Evolutionary conservation across 2,113 vertebrate genomes (phyloP).

Genomic region (Vulpes lagopus): DNA sequence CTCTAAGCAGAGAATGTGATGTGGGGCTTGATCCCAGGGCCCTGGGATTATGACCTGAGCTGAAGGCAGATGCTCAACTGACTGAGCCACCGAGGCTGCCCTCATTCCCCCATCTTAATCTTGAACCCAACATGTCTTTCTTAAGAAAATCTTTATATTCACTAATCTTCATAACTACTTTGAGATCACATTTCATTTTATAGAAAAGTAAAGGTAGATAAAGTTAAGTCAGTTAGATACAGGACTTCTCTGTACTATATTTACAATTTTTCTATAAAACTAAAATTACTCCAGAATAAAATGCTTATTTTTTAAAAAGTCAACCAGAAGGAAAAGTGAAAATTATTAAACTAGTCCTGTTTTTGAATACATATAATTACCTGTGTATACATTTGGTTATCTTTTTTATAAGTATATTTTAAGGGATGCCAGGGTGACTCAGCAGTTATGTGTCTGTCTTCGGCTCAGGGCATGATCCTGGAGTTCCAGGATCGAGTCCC

Average conservation of each 20-base stretch:
- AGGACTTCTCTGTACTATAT: neutral
- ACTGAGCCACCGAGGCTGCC: no score
- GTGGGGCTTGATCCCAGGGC: no score
- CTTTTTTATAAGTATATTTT: slow-evolving; percentile 8
- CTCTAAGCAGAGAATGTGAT: no score
- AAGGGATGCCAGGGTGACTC: neutral
- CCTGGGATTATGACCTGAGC: no score
- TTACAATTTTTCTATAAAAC: neutral
- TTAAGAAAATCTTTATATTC: slow-evolving; percentile 26
- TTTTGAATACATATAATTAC: slow-evolving; percentile 6
- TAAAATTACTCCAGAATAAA: slow-evolving; percentile 59
- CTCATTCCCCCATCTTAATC: neutral
- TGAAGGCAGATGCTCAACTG: no score
- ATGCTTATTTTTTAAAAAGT: neutral
- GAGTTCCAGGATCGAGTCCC: no score
- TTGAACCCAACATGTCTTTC: slow-evolving; percentile 4
- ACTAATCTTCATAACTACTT: slow-evolving; percentile 14
- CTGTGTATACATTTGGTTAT: slow-evolving; percentile 7
- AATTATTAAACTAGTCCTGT: neutral
- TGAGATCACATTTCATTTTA: slow-evolving; percentile 57
- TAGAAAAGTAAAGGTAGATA: slow-evolving; percentile 23
- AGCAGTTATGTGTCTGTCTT: no score
- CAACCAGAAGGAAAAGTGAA: neutral
- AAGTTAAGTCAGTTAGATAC: neutral
- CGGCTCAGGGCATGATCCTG: no score